These are phyloP conservation scores for Gyrodactylus bullatarudis DNA, from an alignment of 1,140 invertebrate genomes.

Conservation along the genomic window DNA sequence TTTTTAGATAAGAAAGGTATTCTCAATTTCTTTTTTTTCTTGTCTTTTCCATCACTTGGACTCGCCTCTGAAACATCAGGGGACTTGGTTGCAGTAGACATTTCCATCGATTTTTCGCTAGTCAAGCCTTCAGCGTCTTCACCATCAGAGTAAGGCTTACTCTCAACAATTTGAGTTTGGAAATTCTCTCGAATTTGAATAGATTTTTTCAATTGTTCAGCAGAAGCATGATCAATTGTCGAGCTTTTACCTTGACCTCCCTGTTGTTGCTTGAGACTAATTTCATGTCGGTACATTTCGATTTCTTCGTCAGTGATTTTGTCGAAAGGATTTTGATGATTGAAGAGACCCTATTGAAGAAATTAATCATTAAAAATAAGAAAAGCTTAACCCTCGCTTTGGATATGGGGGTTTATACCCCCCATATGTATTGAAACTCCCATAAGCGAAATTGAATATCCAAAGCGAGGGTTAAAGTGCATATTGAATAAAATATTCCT, in stretches of 20 bases:
- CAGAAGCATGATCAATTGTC: neutral
- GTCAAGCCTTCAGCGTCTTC: too few relatives aligned
- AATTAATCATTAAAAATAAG: neutral
- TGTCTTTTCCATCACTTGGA: neutral
- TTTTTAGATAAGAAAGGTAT: neutral
- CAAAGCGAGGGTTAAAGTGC: too few relatives aligned
- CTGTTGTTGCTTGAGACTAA: neutral
- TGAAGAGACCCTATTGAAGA: neutral
- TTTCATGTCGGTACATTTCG: neutral
- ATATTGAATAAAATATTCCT: too few relatives aligned
- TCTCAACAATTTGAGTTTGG: neutral
- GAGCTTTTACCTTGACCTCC: neutral
- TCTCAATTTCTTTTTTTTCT: neutral
- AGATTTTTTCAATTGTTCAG: neutral
- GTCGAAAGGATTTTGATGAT: neutral
- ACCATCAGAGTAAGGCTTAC: neutral
- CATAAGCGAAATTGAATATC: too few relatives aligned
- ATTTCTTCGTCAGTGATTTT: neutral
- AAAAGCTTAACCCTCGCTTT: neutral
- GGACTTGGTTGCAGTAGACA: neutral
- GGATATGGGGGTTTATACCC: neutral
- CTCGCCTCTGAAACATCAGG: neutral
- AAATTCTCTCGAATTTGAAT: neutral
- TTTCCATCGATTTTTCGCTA: too few relatives aligned
- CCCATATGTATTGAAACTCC: neutral